phyloP scores from a whole-genome alignment of 2,888 invertebrate species.

The Hemistola chrysoprasaria region DNA sequence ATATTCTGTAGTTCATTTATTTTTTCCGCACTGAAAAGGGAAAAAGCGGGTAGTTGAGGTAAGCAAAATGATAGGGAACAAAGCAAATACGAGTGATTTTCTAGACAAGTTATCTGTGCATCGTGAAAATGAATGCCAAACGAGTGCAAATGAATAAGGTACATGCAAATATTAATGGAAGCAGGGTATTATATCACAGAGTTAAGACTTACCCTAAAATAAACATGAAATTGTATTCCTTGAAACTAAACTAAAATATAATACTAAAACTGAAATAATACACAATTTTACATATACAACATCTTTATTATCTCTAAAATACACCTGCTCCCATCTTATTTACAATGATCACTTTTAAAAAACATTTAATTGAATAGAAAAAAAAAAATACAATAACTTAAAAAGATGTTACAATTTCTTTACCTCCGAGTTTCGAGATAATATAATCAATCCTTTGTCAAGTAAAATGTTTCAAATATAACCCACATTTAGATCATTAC shows the following conservation, averaged over 20 bases:
- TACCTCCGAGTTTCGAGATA: too few relatives aligned
- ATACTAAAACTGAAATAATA: conserved; percentile 18
- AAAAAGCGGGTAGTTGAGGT: too few relatives aligned
- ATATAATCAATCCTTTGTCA: too few relatives aligned
- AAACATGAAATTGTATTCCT: neutral
- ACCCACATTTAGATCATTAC: too few relatives aligned
- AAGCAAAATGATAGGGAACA: too few relatives aligned
- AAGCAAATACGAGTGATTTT: too few relatives aligned
- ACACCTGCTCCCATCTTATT: conserved; percentile 35
- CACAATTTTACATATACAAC: conserved; percentile 10
- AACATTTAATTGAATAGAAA: too few relatives aligned
- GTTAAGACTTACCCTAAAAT: conserved; percentile 12
- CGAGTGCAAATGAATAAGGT: conserved; percentile 25
- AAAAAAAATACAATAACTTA: neutral
- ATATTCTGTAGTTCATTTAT: conserved; percentile 36
- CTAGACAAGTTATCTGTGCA: neutral
- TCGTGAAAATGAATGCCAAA: conserved; percentile 2
- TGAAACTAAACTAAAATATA: neutral
- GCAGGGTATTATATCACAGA: conserved; percentile 45
- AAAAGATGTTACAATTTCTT: too few relatives aligned
- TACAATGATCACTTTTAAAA: too few relatives aligned
- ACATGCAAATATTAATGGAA: conserved; percentile 56
- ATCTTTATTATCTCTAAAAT: conserved; percentile 26
- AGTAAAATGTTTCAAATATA: too few relatives aligned
- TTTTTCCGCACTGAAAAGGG: conserved; percentile 45